Evolutionary conservation across 1,140 invertebrate genomes (phyloP), one percentile per base, ranked within the genome.

Genomic region (Oryzaephilus surinamensis): DNA sequence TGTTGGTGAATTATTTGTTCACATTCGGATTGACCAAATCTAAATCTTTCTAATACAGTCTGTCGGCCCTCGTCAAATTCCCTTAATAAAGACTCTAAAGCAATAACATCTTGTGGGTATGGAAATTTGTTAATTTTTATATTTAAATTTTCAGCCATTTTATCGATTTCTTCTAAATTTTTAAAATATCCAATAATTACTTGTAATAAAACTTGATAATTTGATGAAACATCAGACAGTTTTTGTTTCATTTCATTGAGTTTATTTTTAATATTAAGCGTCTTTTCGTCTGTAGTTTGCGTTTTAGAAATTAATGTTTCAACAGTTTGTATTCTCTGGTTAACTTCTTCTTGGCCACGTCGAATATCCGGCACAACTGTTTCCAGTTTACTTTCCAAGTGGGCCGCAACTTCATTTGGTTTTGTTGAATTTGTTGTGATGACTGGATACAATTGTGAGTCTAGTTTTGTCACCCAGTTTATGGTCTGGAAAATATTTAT

Each of bases 401-500:
- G 67, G 33, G 65, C 52, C 6, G 72, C 59, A 48, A 79, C 69
- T 27, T 71, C 69, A 33, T 66, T 64, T 17, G 75, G 66, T 41
- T 72, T 71, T 21, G 67, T 66, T 1, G 76, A 71, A 37, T 74
- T 66, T 18, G 72, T 73, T 26, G 72, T 78, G 38, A 89, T 74
- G 12, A 85, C 69, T 10, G 84, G 84, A 69, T 86, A 89, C 38
- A 88, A 62, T 44, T 82, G 76, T 33, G 72, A 70, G 51, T 82
- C 76, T 49, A 84, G 69, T 61, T 79, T 77, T n/a, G 76, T 74
- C 46, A 80, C 76, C 71, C 74, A 80, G 48, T 77, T 73, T 44
- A 86, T 73, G 16, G 79, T 83, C 83, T 87, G 60, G 28, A 51
- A 56, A 43, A 37, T n/a, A n/a, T n/a, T n/a, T n/a, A n/a, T n/a